Evolutionary conservation across 2,113 vertebrate genomes (phyloP).

Genomic region (Anguilla japonica): DNA sequence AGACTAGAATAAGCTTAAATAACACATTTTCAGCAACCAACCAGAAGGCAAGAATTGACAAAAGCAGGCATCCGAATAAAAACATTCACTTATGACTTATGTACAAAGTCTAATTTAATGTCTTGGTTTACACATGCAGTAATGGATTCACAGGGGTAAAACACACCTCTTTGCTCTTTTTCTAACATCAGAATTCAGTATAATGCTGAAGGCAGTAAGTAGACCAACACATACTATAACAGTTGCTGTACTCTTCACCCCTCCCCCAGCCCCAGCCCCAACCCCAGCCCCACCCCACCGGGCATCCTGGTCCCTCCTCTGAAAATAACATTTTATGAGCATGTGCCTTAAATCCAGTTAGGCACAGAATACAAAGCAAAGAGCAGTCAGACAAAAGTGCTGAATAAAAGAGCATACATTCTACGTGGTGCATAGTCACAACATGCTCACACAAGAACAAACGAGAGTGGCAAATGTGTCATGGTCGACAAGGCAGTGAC

Average conservation of each 20-base stretch:
- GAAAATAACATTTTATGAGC: conserved; percentile 47
- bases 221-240: conserved; percentile 61
- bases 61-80: conserved; percentile 65
- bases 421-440: conserved; percentile 47
- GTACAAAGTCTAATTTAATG: conserved; percentile 70
- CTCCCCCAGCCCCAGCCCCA: conserved; percentile 39
- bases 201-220: conserved; percentile 64
- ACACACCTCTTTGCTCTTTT: conserved; percentile 34
- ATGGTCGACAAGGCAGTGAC: conserved; percentile 18
- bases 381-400: conserved; percentile 1
- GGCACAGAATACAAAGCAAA: conserved; percentile 58
- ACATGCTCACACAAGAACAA: conserved; percentile 62
- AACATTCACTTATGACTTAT: conserved; percentile 63
- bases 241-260: conserved; percentile 47
- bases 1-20: background rate
- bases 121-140: conserved; percentile 71
- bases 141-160: conserved; percentile 68
- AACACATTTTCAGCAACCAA: background rate
- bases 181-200: conserved; percentile 60
- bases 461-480: conserved; percentile 29
- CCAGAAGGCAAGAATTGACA: background rate
- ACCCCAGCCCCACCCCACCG: conserved; percentile 55
- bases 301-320: conserved; percentile 59
- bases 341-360: conserved; percentile 55
- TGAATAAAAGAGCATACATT: conserved; percentile 10